These are phyloP conservation scores for Drosophila engyochracea DNA, from an alignment of 2,888 invertebrate species.

Conservation along the genomic window DNA sequence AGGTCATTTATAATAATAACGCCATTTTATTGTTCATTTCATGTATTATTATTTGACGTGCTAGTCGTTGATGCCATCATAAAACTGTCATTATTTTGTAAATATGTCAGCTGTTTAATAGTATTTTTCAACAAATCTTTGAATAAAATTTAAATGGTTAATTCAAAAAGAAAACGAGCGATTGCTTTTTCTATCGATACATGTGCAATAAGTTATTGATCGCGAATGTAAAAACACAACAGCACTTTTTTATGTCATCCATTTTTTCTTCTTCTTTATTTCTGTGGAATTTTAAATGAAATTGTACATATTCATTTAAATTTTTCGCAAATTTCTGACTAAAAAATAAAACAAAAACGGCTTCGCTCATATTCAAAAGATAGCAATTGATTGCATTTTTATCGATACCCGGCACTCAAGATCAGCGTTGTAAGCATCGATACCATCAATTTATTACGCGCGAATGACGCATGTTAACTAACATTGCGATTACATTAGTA, in stretches of 20 bases:
- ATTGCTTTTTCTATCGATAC: slow-evolving; percentile 14
- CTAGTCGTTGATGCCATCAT: slow-evolving; percentile 76
- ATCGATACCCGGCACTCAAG: neutral
- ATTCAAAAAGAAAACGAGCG: slow-evolving; percentile 9
- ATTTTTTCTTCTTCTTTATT: no score
- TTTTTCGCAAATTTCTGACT: neutral
- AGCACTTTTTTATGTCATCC: neutral
- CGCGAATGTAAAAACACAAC: neutral
- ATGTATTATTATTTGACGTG: slow-evolving; percentile 54
- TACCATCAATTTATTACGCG: slow-evolving; percentile 1
- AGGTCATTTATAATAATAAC: slow-evolving; percentile 33
- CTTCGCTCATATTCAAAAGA: neutral
- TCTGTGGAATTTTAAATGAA: neutral
- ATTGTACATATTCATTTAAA: neutral
- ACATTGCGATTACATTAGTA: slow-evolving; percentile 20
- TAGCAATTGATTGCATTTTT: neutral
- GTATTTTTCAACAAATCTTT: slow-evolving; percentile 53
- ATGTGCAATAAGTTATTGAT: neutral
- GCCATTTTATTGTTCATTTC: slow-evolving; percentile 54
- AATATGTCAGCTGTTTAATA: slow-evolving; percentile 37
- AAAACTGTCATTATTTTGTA: slow-evolving; percentile 51
- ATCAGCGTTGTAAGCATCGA: slow-evolving; percentile 30
- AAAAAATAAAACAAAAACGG: neutral
- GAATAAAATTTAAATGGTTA: slow-evolving; percentile 40
- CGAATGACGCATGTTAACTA: slow-evolving; percentile 38